phyloP scores from a whole-genome alignment of 2,888 invertebrate species.

The Mythimna lalbum region DNA sequence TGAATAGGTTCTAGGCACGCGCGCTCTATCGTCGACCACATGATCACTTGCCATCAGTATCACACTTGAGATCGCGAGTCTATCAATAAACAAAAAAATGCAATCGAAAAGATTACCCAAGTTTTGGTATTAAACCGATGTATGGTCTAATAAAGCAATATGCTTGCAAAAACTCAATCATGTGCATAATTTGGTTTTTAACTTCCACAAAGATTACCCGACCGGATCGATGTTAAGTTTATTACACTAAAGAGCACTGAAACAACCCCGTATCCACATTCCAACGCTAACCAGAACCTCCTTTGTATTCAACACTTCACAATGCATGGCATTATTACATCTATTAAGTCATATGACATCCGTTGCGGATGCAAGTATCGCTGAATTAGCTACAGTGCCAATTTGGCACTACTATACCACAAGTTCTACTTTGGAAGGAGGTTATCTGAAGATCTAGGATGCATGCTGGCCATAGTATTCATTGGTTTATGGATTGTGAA shows the following conservation, averaged over 20 bases:
- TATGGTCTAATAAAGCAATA: neutral
- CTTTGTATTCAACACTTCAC: conserved; percentile 9
- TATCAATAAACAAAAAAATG: no score
- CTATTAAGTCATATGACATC: conserved; percentile 20
- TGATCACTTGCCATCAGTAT: no score
- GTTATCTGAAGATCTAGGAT: conserved; percentile 44
- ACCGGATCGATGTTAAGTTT: neutral
- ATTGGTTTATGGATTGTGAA: conserved; percentile 13
- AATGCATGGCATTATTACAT: conserved; percentile 26
- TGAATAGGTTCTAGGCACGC: no score
- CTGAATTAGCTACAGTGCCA: conserved; percentile 51
- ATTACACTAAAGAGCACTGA: neutral
- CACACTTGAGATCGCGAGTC: no score
- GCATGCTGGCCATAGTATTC: neutral
- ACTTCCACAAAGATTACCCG: conserved; percentile 6
- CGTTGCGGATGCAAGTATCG: conserved; percentile 20
- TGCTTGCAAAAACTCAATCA: neutral
- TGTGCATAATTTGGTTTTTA: conserved; percentile 3
- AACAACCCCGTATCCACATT: neutral
- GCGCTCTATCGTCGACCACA: no score
- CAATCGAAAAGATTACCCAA: neutral
- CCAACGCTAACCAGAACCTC: neutral
- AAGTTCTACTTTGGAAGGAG: conserved; percentile 3
- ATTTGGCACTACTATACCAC: conserved; percentile 54
- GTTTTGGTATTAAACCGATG: neutral